Conservation (phyloP, 2,797 vertebrate species). For the Aphelocoma californica region DNA sequence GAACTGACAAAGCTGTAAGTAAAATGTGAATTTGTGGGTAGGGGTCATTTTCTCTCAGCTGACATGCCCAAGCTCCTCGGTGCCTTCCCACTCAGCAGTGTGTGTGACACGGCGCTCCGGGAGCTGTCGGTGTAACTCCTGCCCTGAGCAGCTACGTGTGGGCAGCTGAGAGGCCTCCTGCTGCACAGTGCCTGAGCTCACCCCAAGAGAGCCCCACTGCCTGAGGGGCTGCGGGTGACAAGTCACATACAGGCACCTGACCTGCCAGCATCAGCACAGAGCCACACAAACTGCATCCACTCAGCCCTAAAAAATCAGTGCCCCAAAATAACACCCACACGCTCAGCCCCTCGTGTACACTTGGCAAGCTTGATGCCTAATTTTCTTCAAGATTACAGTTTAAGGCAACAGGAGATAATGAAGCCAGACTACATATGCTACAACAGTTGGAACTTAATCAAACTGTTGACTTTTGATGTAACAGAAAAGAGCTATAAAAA, state of each 20-base stretch:
- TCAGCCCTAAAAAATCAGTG: background rate
- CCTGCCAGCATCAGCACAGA: background rate
- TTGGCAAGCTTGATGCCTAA: background rate
- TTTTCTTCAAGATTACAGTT: slow-evolving; percentile 1
- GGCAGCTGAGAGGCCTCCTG: background rate
- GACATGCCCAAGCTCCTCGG: background rate
- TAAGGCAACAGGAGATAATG: slow-evolving; percentile 31
- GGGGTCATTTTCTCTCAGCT: background rate
- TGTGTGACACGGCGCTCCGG: background rate
- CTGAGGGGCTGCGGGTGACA: background rate
- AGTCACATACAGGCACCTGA: background rate
- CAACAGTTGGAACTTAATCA: slow-evolving; percentile 53
- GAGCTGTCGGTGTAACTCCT: background rate
- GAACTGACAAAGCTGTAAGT: background rate
- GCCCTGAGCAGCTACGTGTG: rapidly evolving
- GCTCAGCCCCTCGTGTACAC: background rate
- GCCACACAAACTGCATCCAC: background rate
- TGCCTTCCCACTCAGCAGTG: background rate
- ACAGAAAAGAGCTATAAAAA: slow-evolving; percentile 13
- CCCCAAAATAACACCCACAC: background rate
- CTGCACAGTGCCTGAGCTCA: rapidly evolving
- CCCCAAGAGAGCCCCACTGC: background rate
- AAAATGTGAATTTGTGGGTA: background rate
- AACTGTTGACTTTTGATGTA: slow-evolving; percentile 24
- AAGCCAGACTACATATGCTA: slow-evolving; percentile 59